Base-by-base conservation (phyloP, 2,113 vertebrate species). In the Eupsittula cactorum region DNA sequence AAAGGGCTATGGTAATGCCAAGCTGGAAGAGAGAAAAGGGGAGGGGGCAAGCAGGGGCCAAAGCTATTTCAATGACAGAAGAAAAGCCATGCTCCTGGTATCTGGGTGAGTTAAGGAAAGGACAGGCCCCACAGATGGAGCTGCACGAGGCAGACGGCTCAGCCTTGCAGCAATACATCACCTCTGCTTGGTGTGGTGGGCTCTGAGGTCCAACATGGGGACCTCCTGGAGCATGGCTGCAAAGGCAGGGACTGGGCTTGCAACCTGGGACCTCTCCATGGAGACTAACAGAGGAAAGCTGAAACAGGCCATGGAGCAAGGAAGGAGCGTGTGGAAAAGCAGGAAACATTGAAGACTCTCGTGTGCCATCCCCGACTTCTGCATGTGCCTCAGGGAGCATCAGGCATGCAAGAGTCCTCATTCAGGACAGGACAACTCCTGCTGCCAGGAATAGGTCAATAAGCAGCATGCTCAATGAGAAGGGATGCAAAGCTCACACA, bases 1-100 rank as follows among this genome's bases (percentile, higher is more conserved):
- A 97, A 97, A 96, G 92, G 68, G 24, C 82, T 69, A 86, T 92
- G 96, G 93, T 37, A 97, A 95, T 95, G 82, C 59, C 6, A 44
- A 49, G 67, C 67, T 7, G 47, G 39, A 67, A 65, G 25, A 89
- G 89, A 53, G 82, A 8, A 3, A 3, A 90, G 86, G 39, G 83
- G 87, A 95, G 92, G 90, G 92, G 75, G 87, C 69, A 79, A 63
- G 79, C 76, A 86, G 82, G 57, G 96, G 86, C 90, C 73, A 93
- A 65, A 50, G 85, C 68, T 29, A 73, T 92, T 95, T 92, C 64
- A 96, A 49, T 76, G 85, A 76, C 80, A 95, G 93, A 95, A 93
- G 91, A 83, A 92, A 88, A 93, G 85, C 90, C 4, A 1, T 5
- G 37, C 47, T 90, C 67, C 10, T 1, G 0, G 28, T 78, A 79